A percentile compares a stretch with the other conserved stretches of the same genome.
Evolutionary conservation across 2,888 invertebrate species (phyloP).

Genomic region (Thalpophila matura): DNA sequence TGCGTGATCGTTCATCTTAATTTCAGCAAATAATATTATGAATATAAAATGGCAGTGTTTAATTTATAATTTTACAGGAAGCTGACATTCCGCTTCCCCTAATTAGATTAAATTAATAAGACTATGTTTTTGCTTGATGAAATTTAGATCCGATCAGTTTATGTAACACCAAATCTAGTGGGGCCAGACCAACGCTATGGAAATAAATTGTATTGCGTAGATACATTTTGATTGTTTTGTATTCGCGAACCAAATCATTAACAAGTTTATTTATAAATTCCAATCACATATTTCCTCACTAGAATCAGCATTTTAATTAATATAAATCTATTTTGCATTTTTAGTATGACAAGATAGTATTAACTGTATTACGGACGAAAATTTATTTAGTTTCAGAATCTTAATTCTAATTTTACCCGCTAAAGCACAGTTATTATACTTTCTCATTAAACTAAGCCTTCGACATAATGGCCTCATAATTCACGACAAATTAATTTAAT

Average conservation of each 20-base stretch:
- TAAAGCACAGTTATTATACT: slow-evolving; percentile 41
- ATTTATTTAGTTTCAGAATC: slow-evolving; percentile 16
- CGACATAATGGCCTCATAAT: slow-evolving; percentile 54
- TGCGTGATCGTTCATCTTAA: slow-evolving; percentile 40
- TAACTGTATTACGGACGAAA: slow-evolving; percentile 13
- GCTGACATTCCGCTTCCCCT: neutral
- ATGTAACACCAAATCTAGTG: slow-evolving; percentile 57
- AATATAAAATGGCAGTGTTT: neutral
- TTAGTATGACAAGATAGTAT: slow-evolving; percentile 43
- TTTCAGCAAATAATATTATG: slow-evolving; percentile 44
- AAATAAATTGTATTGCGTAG: slow-evolving; percentile 42
- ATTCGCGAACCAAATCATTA: slow-evolving; percentile 21
- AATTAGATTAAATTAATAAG: neutral
- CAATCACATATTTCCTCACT: slow-evolving; percentile 39
- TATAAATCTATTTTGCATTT: slow-evolving; percentile 23
- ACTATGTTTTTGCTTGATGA: slow-evolving; percentile 38
- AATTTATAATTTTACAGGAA: neutral
- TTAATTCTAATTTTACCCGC: slow-evolving; percentile 9
- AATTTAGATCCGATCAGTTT: slow-evolving; percentile 56
- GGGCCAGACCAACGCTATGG: slow-evolving; percentile 26
- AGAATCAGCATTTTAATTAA: slow-evolving; percentile 38
- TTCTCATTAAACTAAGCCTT: slow-evolving; percentile 48
- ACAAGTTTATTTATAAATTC: slow-evolving; percentile 42
- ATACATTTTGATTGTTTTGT: slow-evolving; percentile 36
- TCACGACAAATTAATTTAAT: slow-evolving; percentile 45